Conservation (phyloP, 1,140 invertebrate genomes). For the Anthonomus grandis region DNA sequence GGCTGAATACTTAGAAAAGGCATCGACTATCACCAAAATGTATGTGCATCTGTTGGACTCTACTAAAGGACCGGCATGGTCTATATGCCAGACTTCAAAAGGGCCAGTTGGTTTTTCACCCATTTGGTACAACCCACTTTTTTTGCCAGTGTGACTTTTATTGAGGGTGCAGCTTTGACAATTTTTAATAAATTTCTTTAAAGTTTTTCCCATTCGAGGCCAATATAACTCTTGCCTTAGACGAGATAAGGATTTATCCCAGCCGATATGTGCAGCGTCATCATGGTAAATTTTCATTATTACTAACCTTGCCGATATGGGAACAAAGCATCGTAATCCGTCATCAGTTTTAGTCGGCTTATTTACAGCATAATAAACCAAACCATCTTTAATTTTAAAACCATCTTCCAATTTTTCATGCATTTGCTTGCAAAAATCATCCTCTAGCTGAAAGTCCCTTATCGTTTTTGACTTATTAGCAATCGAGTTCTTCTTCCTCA, state of each 20-base stretch:
- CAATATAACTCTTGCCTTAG: conserved; percentile 2
- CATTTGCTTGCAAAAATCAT: neutral
- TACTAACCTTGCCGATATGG: conserved; percentile 2
- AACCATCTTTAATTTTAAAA: neutral
- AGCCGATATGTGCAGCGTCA: conserved; percentile 7
- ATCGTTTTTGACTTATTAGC: neutral
- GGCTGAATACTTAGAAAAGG: neutral
- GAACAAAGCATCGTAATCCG: conserved; percentile 24
- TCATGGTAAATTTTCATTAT: conserved; percentile 19
- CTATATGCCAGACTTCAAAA: no score
- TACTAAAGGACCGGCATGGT: no score
- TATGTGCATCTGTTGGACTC: conserved; percentile 15
- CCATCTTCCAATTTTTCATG: neutral
- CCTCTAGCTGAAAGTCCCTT: conserved; percentile 3
- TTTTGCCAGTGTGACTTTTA: conserved; percentile 5
- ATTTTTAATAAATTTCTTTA: conserved; percentile 17
- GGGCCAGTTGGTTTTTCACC: conserved; percentile 3
- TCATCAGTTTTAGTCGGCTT: no score
- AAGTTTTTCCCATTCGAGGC: conserved; percentile 11
- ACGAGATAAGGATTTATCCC: conserved; percentile 1
- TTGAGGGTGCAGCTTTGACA: conserved; percentile 8
- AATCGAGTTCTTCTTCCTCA: neutral
- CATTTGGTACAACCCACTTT: conserved; percentile 2
- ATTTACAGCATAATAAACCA: neutral
- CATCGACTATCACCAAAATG: conserved; percentile 21